Conservation (phyloP, 2,113 vertebrate species). For the Gambusia holbrooki region DNA sequence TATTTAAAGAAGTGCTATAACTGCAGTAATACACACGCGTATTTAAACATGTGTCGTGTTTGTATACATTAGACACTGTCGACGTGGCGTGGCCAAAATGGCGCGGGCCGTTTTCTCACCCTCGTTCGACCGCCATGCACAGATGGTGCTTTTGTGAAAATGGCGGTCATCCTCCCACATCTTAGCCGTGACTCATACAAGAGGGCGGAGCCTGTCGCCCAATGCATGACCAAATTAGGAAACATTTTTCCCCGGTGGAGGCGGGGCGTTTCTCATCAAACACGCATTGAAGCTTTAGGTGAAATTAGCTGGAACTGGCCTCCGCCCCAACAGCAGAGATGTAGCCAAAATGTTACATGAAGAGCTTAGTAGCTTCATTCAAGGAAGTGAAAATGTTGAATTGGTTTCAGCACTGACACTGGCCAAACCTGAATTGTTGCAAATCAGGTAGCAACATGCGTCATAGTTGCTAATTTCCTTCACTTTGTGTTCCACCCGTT, state of each 20-base stretch:
- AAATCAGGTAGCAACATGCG: neutral
- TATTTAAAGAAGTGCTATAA: neutral
- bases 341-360: neutral
- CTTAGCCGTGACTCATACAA: neutral
- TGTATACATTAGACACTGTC: conserved; percentile 34
- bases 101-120: conserved; percentile 48
- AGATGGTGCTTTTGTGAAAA: conserved; percentile 73
- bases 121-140: neutral
- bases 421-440: neutral
- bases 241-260: conserved; percentile 41
- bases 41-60: neutral
- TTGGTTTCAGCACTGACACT: neutral
- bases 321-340: neutral
- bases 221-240: conserved; percentile 79
- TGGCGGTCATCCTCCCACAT: conserved; percentile 66
- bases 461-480: neutral
- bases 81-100: conserved; percentile 85
- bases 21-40: too few relatives aligned
- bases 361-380: neutral
- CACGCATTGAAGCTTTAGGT: neutral
- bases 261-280: conserved; percentile 31
- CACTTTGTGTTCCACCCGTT: neutral
- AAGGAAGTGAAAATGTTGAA: neutral
- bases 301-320: conserved; percentile 32
- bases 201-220: conserved; percentile 50